Evolutionary conservation across 2,888 invertebrate genomes (phyloP), one percentile per base, ranked within the genome.

Genomic region (Lasioglossum figueresi): DNA sequence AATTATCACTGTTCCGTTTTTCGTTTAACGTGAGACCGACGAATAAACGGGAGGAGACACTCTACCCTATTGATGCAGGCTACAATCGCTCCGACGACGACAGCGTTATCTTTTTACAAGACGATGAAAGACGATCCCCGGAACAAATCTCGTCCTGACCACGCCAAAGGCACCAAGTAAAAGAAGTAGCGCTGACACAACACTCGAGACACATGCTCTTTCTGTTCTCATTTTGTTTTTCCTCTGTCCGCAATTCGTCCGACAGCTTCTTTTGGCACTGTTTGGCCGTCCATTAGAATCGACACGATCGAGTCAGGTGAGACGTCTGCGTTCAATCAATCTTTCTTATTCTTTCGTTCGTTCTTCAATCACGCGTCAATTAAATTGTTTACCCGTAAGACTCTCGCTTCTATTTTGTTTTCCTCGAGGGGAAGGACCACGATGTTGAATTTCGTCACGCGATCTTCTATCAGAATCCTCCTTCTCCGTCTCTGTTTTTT

Each of bases 131-230:
- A 89, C 89, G 82, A 88, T 88, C 31, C 56, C 80, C 76, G 75
- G 37, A 88, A 82, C 80, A 82, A 84, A 83, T 87, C 79, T 81
- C 85, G 85, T 85, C 84, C 80, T 74, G 84, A 88, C 88, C 87
- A 88, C 90, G 84, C 88, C 88, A 79, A 90, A 90, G 90, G 90
- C 90, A 90, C 90, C 90, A 81, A 83, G 89, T 89, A 89, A 88
- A 89, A 84, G 86, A 88, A 89, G 88, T 76, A 82, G 71, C 70
- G 73, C 71, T 37, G 80, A 81, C 81, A 72, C 56, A 82, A 70
- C 63, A 59, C 66, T 76, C 71, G 70, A 56, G 73, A 70, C 71
- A 73, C 86, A 83, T 82, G 66, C 76, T 66, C 66, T 52, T n/a
- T 14, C 31, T 63, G 63, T 63, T 63, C 40, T 40, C n/a, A 23